Evolutionary conservation across 1,140 invertebrate species (phyloP).

Genomic region (Macrocentrus cingulum): DNA sequence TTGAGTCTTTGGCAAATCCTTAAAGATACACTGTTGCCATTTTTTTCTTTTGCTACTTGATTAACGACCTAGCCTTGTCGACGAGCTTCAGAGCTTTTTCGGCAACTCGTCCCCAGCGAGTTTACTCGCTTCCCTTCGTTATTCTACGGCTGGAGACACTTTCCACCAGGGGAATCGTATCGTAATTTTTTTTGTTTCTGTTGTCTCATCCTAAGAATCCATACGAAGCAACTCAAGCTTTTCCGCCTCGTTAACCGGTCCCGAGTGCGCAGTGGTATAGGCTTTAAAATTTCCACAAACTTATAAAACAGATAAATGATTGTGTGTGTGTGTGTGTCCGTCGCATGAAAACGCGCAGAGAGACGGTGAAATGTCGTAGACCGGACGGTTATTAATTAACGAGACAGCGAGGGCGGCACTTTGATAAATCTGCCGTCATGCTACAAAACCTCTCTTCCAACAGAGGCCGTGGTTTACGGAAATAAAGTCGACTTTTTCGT

Average conservation of each 20-base stretch:
- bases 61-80: constrained; percentile 24
- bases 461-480: constrained; percentile 3
- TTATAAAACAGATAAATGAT: no score
- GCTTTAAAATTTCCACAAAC: no score
- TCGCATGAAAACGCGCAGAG: no score
- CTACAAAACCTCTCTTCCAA: constrained; percentile 1
- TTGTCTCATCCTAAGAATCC: neutral
- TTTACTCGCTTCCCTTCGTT: constrained; percentile 3
- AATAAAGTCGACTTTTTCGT: constrained; percentile 13
- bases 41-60: constrained; percentile 15
- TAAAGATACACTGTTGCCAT: neutral
- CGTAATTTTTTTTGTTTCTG: neutral
- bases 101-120: constrained; percentile 11
- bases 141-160: neutral
- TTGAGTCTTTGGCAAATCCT: neutral
- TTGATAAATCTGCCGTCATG: constrained; percentile 15
- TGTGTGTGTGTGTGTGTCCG: neutral
- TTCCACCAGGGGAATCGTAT: neutral
- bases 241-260: neutral
- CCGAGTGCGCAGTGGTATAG: no score
- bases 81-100: constrained; percentile 23
- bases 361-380: neutral
- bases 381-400: constrained; percentile 16
- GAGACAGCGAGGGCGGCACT: neutral
- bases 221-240: neutral